Evolutionary conservation across 2,797 vertebrate species (phyloP).

Genomic region (Iguana delicatissima): DNA sequence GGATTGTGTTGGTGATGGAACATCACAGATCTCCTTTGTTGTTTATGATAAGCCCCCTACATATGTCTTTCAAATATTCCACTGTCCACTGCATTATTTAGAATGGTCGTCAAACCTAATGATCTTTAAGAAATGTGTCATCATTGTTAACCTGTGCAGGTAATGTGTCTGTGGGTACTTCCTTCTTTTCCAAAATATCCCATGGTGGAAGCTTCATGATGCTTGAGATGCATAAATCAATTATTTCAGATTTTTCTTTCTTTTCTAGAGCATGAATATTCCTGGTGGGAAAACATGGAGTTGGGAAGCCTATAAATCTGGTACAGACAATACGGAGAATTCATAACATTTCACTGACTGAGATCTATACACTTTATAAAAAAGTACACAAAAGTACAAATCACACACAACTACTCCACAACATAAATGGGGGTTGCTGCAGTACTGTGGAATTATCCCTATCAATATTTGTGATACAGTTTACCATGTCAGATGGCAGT

Average conservation of each 20-base stretch:
- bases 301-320: neutral
- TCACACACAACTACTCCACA: neutral
- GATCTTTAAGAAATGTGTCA: neutral
- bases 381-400: too few species aligned
- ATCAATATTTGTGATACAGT: neutral
- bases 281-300: neutral
- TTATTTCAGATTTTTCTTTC: neutral
- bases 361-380: neutral
- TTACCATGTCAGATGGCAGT: neutral
- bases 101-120: too few species aligned
- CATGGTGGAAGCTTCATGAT: neutral
- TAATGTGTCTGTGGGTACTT: neutral
- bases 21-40: too few species aligned
- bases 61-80: neutral
- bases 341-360: neutral
- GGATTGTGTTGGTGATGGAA: too few species aligned
- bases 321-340: neutral
- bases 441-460: too few species aligned
- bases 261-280: neutral
- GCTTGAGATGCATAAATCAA: conserved; percentile 1
- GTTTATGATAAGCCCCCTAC: neutral
- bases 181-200: neutral
- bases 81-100: neutral
- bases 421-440: neutral
- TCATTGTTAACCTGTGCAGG: neutral